A percentile compares a stretch with the other conserved stretches of the same genome.
phyloP scores from a whole-genome alignment of 1,140 invertebrate species.

The Drosophila carrolli region DNA sequence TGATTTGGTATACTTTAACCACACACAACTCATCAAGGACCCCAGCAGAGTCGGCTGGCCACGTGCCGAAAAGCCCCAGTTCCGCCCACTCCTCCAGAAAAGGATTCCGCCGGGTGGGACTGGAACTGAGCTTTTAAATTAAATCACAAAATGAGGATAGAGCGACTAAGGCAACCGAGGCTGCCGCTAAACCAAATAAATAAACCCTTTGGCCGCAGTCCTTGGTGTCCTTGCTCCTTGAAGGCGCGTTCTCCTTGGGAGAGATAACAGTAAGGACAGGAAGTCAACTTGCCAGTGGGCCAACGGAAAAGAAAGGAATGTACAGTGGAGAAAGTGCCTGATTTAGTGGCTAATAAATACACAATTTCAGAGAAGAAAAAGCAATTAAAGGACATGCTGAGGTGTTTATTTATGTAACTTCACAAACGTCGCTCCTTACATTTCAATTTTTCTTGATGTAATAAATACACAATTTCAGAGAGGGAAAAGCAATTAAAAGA shows the following conservation, averaged over 20 bases:
- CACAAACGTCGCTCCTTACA: no score
- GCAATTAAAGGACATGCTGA: no score
- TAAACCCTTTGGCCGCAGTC: slow-evolving; percentile 75
- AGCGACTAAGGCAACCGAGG: slow-evolving; percentile 52
- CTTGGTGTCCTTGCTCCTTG: slow-evolving; percentile 58
- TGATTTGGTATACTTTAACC: slow-evolving; percentile 68
- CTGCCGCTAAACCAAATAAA: slow-evolving; percentile 75
- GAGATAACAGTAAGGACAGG: slow-evolving; percentile 61
- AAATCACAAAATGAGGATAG: slow-evolving; percentile 79
- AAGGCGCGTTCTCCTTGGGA: slow-evolving; percentile 35
- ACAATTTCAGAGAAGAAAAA: no score
- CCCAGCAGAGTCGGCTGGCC: slow-evolving; percentile 29
- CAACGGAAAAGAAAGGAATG: background rate
- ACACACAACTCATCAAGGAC: slow-evolving; percentile 35
- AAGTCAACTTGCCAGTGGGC: slow-evolving; percentile 64
- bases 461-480: no score
- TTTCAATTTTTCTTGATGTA: no score
- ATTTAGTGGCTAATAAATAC: background rate
- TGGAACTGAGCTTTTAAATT: slow-evolving; percentile 71
- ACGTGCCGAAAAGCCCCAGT: slow-evolving; percentile 43
- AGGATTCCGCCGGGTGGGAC: slow-evolving; percentile 8
- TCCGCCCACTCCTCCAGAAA: slow-evolving; percentile 15
- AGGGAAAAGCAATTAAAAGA: no score
- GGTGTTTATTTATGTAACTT: no score
- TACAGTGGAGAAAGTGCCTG: slow-evolving; percentile 3